Percentiles rank a stretch among this genome's conserved stretches.
Conservation (phyloP, 1,140 invertebrate species). For the Argopecten irradians region DNA sequence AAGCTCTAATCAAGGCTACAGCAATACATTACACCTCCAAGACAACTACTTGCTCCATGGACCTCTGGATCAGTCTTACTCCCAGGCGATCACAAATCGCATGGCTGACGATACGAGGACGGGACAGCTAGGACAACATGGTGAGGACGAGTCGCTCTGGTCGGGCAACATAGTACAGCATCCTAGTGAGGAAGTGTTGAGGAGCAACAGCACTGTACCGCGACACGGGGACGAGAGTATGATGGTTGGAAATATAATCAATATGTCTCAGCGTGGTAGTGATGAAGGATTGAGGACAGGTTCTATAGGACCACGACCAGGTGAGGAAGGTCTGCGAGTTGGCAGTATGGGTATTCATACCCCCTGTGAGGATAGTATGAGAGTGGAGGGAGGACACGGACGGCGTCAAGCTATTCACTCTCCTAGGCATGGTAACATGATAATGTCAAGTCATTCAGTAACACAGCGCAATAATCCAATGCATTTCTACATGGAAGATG, state of each 20-base stretch:
- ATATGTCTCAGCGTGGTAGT: background rate
- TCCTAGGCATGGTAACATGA: background rate
- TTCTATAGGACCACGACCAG: background rate
- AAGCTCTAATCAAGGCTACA: background rate
- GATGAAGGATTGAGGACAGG: background rate
- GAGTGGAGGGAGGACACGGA: background rate
- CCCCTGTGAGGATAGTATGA: background rate
- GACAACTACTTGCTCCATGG: background rate
- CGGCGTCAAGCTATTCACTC: background rate
- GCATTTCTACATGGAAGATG: constrained; percentile 13
- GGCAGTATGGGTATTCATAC: background rate
- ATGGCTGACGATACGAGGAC: background rate
- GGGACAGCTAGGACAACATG: background rate
- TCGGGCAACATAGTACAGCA: background rate
- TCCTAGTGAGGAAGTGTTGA: background rate
- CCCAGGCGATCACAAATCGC: background rate
- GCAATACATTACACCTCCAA: background rate
- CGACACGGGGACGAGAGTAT: background rate
- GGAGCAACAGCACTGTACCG: background rate
- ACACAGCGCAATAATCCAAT: background rate
- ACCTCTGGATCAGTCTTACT: background rate
- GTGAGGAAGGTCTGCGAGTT: background rate
- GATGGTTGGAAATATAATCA: background rate
- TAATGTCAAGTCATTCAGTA: background rate
- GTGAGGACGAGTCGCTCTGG: background rate